phyloP scores from a whole-genome alignment of 37 sponge, comb jelly and placozoan species.

The Diacarnus erythraeanus region DNA sequence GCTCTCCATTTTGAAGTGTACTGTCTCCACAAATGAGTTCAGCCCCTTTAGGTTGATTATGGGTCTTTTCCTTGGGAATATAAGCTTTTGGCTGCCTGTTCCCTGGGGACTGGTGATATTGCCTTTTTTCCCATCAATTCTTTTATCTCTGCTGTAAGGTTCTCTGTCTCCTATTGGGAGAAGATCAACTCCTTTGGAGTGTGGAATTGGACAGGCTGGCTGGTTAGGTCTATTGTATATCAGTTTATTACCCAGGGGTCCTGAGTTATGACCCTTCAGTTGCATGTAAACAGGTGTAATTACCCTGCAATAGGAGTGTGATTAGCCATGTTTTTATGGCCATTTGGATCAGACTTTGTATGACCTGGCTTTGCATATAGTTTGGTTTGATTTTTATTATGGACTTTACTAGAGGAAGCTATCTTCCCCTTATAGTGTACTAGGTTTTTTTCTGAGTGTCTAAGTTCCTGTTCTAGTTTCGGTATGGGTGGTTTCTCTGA shows the following conservation, averaged over 20 bases:
- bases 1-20: conserved; percentile 63
- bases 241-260: conserved; percentile 9
- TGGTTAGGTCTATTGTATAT: conserved; percentile 1
- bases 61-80: too few species aligned
- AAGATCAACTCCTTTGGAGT: not conserved
- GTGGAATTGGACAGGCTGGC: not conserved
- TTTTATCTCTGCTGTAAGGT: conserved; percentile 12
- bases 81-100: too few species aligned
- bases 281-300: conserved; percentile 21
- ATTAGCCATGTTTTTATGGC: too few species aligned
- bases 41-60: conserved; percentile 46
- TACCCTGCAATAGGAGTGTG: not conserved
- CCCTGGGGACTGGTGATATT: not conserved
- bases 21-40: conserved; percentile 18
- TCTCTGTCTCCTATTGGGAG: conserved; percentile 31
- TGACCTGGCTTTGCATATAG: not conserved
- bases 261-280: conserved; percentile 21
- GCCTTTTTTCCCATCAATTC: not conserved
- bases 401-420: too few species aligned
- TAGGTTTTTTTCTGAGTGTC: too few species aligned
- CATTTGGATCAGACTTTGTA: too few species aligned
- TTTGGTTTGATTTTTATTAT: too few species aligned
- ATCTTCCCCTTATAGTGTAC: too few species aligned
- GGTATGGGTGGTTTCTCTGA: too few species aligned
- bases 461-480: too few species aligned